A percentile compares a stretch with the other conserved stretches of the same genome.
These are phyloP conservation scores for Acanthosepion pharaonis DNA, from an alignment of 2,888 invertebrate species.

Conservation along the genomic window DNA sequence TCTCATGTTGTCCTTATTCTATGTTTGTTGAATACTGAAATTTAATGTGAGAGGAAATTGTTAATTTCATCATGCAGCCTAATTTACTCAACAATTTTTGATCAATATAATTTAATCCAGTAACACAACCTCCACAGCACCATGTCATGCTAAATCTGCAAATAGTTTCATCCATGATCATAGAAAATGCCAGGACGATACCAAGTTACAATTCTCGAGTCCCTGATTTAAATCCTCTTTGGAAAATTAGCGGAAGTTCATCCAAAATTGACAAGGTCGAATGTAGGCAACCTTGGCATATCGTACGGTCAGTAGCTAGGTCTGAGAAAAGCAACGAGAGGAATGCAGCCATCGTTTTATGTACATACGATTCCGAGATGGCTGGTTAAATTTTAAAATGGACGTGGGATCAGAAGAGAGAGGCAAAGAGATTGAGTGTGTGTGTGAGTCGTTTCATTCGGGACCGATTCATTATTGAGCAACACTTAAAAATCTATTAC, in stretches of 20 bases:
- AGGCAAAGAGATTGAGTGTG: background rate
- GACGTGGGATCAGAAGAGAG: background rate
- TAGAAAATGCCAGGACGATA: background rate
- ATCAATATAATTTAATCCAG: too few species aligned
- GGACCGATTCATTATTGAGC: too few species aligned
- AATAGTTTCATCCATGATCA: background rate
- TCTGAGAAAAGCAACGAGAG: background rate
- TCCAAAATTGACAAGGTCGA: background rate
- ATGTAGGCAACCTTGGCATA: background rate
- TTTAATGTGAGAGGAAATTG: too few species aligned
- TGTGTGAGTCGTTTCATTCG: too few species aligned
- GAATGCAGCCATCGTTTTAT: too few species aligned
- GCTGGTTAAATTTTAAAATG: too few species aligned
- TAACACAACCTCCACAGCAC: background rate
- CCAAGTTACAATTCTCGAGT: background rate
- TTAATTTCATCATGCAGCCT: too few species aligned
- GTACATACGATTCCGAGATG: too few species aligned
- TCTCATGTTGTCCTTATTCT: too few species aligned
- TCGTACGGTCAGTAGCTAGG: background rate
- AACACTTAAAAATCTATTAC: too few species aligned
- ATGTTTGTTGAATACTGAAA: too few species aligned
- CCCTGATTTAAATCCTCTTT: background rate
- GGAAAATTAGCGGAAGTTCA: conserved; percentile 33
- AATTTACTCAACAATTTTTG: too few species aligned
- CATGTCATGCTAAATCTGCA: background rate